These are phyloP conservation scores for Diceros bicornis DNA, from an alignment of 2,797 vertebrate species.

Conservation along the genomic window DNA sequence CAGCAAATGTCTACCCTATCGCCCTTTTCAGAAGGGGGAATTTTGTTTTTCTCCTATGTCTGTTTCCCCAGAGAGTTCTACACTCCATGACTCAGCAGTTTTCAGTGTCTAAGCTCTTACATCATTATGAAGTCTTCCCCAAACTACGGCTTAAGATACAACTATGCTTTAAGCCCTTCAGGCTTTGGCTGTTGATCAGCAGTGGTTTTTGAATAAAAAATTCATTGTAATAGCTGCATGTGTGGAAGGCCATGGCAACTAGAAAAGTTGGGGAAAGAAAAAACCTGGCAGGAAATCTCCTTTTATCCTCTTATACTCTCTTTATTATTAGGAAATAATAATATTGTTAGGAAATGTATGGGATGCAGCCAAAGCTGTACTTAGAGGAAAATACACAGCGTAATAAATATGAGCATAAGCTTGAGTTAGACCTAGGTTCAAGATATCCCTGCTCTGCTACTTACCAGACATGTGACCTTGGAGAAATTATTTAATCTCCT, in stretches of 20 bases:
- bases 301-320: not conserved
- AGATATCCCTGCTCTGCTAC: not conserved
- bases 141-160: not conserved
- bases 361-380: not conserved
- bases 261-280: not conserved
- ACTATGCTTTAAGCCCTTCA: not conserved
- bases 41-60: constrained; percentile 34
- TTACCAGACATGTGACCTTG: not conserved
- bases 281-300: not conserved
- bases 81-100: not conserved
- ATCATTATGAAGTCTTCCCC: constrained; percentile 10
- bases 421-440: not conserved
- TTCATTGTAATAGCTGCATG: not conserved
- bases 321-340: too few relatives aligned
- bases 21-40: not conserved
- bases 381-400: not conserved
- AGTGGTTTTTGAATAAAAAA: constrained; percentile 39
- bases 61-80: not conserved
- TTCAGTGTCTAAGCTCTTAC: not conserved
- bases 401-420: not conserved
- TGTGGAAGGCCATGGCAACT: not conserved
- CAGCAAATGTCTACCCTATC: not conserved
- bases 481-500: constrained; percentile 24
- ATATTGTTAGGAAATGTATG: constrained; percentile 20
- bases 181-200: not conserved